phyloP scores from a whole-genome alignment of 2,888 invertebrate species.

The Lasioglossum oenotherae region DNA sequence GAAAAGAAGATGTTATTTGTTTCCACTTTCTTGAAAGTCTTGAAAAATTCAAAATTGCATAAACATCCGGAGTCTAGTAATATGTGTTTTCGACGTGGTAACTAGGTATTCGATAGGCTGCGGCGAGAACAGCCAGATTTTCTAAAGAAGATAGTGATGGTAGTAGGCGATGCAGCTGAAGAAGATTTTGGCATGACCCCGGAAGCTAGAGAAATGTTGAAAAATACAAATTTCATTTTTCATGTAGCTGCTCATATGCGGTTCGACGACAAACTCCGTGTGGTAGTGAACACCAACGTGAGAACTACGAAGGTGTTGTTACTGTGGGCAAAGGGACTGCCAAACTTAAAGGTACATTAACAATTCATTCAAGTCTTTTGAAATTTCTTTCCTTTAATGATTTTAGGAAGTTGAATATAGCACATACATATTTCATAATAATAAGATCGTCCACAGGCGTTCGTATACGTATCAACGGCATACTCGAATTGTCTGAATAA shows the following conservation, averaged over 20 bases:
- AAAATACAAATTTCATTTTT: slow-evolving; percentile 88
- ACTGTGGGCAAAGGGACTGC: slow-evolving; percentile 88
- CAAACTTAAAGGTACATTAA: slow-evolving; percentile 86
- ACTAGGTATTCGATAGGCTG: slow-evolving; percentile 85
- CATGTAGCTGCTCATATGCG: slow-evolving; percentile 91
- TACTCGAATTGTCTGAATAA: slow-evolving; percentile 77
- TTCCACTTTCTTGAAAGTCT: too few relatives aligned
- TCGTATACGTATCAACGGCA: slow-evolving; percentile 82
- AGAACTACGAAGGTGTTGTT: slow-evolving; percentile 88
- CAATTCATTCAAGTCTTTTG: too few relatives aligned
- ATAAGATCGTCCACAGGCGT: slow-evolving; percentile 71
- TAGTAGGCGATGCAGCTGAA: slow-evolving; percentile 86
- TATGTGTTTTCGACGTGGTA: background rate
- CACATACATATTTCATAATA: too few relatives aligned
- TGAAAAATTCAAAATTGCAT: too few relatives aligned
- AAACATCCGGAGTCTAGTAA: background rate
- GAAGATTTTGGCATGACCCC: slow-evolving; percentile 85
- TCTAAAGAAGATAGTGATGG: slow-evolving; percentile 85
- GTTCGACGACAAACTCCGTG: slow-evolving; percentile 89
- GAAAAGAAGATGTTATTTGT: too few relatives aligned
- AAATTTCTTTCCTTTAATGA: background rate
- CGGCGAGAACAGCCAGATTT: slow-evolving; percentile 85
- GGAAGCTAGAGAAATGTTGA: slow-evolving; percentile 84
- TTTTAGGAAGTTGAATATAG: too few relatives aligned
- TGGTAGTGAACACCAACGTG: slow-evolving; percentile 89